Evolutionary conservation across 1,140 invertebrate species (phyloP), one percentile per base, ranked within the genome.

Genomic region (Maniola jurtina): DNA sequence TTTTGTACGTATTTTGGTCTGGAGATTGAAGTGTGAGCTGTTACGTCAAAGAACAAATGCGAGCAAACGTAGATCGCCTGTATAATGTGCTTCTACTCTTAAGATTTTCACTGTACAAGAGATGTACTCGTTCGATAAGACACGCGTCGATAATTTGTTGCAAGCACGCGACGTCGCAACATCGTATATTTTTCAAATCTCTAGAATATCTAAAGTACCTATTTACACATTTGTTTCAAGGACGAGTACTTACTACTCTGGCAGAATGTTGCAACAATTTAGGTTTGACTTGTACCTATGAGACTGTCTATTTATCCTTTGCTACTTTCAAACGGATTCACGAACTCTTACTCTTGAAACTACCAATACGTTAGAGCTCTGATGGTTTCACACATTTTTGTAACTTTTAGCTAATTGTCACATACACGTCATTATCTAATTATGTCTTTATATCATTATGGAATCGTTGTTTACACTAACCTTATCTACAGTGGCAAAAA

Each of bases 91-190:
- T 35, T 33, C 33, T 14, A 55, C 25, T 64, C 62, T 77, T 75
- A 79, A 72, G 75, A 85, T 83, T 81, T 85, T 83, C 83, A 83
- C 81, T 79, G 78, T 67, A 75, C 70, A 82, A 79, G 76, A 79
- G 86, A 89, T 89, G 84, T 84, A 66, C 81, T 71, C 75, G 47
- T 79, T 86, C 77, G 84, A 87, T 88, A 88, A 83, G 72, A 71
- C 69, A 68, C 61, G 62, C 66, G 69, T 83, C 78, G 80, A 84
- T 84, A 83, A 84, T 83, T 84, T 82, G 83, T 85, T 75, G 66
- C 71, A 54, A 69, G 75, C 77, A 83, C 77, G 77, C 77, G 76
- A 83, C 71, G 71, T 72, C 61, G 70, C 70, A 67, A 68, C 64
- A 71, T 74, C 48, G 52, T 55, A 34, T n/a, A 55, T 55, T 55